Conservation (phyloP, 2,797 vertebrate genomes). For the Hydrocynus forskahlii region DNA sequence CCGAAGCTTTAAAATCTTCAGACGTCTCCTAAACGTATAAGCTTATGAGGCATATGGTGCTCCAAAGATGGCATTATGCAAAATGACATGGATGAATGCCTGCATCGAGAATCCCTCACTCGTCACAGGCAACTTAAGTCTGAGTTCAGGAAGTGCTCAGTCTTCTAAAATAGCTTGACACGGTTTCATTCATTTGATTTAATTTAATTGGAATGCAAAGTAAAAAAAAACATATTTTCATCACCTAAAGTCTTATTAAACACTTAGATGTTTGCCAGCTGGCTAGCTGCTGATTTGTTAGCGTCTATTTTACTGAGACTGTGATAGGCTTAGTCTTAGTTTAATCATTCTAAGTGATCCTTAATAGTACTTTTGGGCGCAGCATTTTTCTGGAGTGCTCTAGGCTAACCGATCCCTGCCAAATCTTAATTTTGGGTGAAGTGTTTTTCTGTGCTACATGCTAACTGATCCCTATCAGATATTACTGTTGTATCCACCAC, state of each 20-base stretch:
- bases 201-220: conserved; percentile 9
- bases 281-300: neutral
- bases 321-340: neutral
- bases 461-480: neutral
- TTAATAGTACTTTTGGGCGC: too few relatives aligned
- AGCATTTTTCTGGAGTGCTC: too few relatives aligned
- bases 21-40: neutral
- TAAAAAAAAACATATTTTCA: neutral
- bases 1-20: neutral
- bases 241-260: neutral
- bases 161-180: conserved; percentile 4
- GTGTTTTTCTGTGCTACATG: neutral
- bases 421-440: neutral
- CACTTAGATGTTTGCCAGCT: neutral
- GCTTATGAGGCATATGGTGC: neutral
- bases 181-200: neutral
- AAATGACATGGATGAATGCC: neutral
- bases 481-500: too few relatives aligned
- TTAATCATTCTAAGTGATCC: neutral
- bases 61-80: conserved; percentile 1
- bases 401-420: too few relatives aligned
- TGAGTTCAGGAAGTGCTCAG: conserved; percentile 16
- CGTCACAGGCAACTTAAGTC: too few relatives aligned
- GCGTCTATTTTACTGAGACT: neutral
- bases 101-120: neutral